Conservation (phyloP, 2,797 vertebrate species). For the Scarus forsteni region DNA sequence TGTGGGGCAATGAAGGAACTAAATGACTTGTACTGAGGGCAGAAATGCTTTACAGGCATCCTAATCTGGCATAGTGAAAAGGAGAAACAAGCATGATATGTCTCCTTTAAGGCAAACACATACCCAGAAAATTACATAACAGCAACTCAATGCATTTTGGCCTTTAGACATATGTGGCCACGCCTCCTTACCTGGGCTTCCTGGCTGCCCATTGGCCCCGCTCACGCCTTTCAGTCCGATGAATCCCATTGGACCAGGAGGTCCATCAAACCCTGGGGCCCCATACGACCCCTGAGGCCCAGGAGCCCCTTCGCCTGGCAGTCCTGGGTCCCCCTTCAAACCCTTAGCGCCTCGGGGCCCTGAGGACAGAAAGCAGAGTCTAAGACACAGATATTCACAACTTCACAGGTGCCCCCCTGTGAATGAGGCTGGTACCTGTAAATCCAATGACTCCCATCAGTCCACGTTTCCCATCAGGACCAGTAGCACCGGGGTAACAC, state of each 20-base stretch:
- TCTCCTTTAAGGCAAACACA: too few species aligned
- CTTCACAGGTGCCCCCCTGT: too few species aligned
- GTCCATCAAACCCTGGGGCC: conserved; percentile 68
- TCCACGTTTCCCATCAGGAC: conserved; percentile 69
- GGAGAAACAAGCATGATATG: too few species aligned
- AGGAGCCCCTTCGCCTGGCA: conserved; percentile 47
- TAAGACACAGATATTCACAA: not conserved
- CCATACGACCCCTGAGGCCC: conserved; percentile 73
- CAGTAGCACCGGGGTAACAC: conserved; percentile 58
- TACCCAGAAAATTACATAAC: too few species aligned
- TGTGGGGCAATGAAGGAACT: too few species aligned
- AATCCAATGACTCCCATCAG: conserved; percentile 65
- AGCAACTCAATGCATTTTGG: too few species aligned
- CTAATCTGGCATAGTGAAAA: too few species aligned
- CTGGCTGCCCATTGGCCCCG: conserved; percentile 63
- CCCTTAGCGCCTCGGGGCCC: conserved; percentile 75
- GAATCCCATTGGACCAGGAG: conserved; percentile 52
- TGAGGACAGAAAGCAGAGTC: conserved; percentile 24
- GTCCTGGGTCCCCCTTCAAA: conserved; percentile 69
- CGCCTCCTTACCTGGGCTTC: conserved; percentile 59
- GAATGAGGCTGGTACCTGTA: conserved; percentile 62
- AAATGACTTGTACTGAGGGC: too few species aligned
- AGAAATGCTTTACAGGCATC: too few species aligned
- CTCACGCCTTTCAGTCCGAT: conserved; percentile 63
- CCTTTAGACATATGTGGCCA: too few species aligned